A percentile compares a stretch with the other conserved stretches of the same genome.
These are phyloP conservation scores for Calidris pugnax DNA, from an alignment of 2,113 vertebrate genomes.

Conservation along the genomic window DNA sequence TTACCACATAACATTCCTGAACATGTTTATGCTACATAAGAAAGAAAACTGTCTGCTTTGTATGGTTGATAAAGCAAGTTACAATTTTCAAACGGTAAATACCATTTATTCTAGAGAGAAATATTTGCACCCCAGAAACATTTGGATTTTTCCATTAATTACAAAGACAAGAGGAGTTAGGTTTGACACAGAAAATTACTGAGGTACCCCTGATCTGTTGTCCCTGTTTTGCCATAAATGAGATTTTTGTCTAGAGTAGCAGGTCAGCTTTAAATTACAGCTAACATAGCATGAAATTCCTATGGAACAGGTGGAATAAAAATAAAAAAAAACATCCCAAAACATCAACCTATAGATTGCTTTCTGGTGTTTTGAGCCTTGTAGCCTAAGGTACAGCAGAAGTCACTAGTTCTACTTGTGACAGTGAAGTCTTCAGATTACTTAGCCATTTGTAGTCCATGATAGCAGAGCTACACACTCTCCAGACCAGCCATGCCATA, in stretches of 20 bases:
- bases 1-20: neutral
- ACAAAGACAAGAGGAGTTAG: neutral
- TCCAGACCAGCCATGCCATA: neutral
- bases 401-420: neutral
- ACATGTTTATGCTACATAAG: neutral
- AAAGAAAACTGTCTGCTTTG: neutral
- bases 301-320: neutral
- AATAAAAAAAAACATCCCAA: neutral
- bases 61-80: neutral
- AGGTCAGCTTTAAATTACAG: slow-evolving; percentile 13
- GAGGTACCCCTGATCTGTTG: neutral
- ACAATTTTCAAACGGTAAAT: neutral
- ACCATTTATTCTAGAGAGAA: neutral
- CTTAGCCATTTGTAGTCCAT: neutral
- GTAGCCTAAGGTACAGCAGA: neutral
- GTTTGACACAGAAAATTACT: neutral
- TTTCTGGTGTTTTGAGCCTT: neutral
- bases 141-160: neutral
- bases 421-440: neutral
- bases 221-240: neutral
- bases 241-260: neutral
- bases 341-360: neutral
- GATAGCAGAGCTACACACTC: neutral
- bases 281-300: neutral
- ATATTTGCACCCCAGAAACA: neutral